Evolutionary conservation across 2,113 vertebrate genomes (phyloP).

Genomic region (Isurus oxyrinchus): DNA sequence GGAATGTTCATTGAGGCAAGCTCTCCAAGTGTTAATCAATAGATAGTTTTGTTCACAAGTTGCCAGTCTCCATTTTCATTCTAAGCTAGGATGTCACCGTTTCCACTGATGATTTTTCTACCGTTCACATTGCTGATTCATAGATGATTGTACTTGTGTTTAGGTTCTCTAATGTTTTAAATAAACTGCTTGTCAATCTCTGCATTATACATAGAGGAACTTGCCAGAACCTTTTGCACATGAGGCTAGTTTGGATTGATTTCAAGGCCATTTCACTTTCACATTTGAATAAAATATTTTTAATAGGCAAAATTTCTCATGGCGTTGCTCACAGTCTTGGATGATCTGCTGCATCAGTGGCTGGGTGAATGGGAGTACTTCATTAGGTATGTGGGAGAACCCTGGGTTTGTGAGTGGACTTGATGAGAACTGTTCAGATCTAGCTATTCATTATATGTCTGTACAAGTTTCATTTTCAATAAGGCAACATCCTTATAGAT

Average conservation of each 20-base stretch:
- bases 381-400: neutral
- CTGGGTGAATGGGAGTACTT: neutral
- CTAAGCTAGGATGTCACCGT: neutral
- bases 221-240: neutral
- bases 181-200: neutral
- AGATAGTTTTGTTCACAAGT: neutral
- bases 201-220: neutral
- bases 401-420: neutral
- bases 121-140: neutral
- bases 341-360: neutral
- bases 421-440: neutral
- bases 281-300: neutral
- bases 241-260: neutral
- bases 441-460: no score
- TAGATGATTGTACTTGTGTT: neutral
- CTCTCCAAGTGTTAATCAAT: neutral
- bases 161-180: neutral
- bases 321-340: neutral
- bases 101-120: neutral
- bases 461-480: no score
- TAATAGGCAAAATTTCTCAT: neutral
- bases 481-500: no score
- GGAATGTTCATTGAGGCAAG: neutral
- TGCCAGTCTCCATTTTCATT: constrained; percentile 19
- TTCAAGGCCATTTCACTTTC: neutral